Evolutionary conservation across 2,888 invertebrate species (phyloP).

Genomic region (Scaptomyza parva): DNA sequence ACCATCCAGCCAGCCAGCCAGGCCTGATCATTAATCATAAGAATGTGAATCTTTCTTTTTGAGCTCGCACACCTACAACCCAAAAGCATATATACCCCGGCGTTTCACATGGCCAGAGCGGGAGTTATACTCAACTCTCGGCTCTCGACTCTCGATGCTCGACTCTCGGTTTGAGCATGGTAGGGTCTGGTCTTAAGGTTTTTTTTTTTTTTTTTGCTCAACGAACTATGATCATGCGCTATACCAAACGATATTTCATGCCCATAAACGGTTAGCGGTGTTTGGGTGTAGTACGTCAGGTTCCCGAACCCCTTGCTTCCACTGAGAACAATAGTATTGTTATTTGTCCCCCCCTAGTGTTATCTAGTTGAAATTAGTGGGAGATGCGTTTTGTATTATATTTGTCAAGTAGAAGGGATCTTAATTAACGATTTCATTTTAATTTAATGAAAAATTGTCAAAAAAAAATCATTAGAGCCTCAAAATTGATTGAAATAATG

Average conservation of each 20-base stretch:
- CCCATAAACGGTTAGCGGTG: slow-evolving; percentile 72
- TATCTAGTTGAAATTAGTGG: background rate
- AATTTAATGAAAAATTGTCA: background rate
- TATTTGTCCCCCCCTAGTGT: background rate
- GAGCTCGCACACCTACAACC: slow-evolving; percentile 62
- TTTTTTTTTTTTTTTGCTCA: too few relatives aligned
- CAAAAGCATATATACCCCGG: slow-evolving; percentile 12
- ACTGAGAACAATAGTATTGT: slow-evolving; percentile 26
- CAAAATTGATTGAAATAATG: too few relatives aligned
- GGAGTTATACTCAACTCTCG: slow-evolving; percentile 1
- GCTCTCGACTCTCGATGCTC: too few relatives aligned
- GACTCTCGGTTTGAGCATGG: slow-evolving; percentile 12
- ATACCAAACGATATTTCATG: slow-evolving; percentile 75
- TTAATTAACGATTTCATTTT: background rate
- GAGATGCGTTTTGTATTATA: background rate
- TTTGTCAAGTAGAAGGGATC: background rate
- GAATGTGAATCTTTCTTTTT: slow-evolving; percentile 78
- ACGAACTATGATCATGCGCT: slow-evolving; percentile 74
- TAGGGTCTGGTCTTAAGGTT: slow-evolving; percentile 55
- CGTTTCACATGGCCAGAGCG: slow-evolving; percentile 30
- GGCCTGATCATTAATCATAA: slow-evolving; percentile 73
- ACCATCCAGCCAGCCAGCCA: slow-evolving; percentile 19
- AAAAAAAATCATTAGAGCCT: too few relatives aligned
- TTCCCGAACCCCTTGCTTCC: slow-evolving; percentile 33
- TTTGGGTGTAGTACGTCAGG: slow-evolving; percentile 57